Evolutionary conservation across 2,113 vertebrate species (phyloP), one percentile per base, ranked within the genome.

Genomic region (Tretioscincus oriximinensis): DNA sequence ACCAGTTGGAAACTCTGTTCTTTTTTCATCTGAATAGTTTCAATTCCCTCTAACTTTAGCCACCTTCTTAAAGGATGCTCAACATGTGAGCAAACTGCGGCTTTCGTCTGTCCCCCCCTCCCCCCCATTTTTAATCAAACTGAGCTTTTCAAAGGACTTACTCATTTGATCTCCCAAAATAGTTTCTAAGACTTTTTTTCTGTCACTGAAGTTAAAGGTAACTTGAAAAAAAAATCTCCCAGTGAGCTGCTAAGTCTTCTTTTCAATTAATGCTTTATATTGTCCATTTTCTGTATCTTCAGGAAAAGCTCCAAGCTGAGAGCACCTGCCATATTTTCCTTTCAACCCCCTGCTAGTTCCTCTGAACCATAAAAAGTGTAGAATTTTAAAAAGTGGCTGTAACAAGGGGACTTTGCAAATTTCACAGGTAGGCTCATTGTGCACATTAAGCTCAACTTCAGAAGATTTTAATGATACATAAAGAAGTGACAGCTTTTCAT

Each of bases 111-210:
- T n/a, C n/a, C n/a, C n/a, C 89, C 91, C 91, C 69, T 18, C 18
- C 14, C 35, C 16, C 64, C 67, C 91, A 35, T 81, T 91, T 81
- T 76, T 89, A 92, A 94, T 92, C 88, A 92, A 87, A 78, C 85
- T 90, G 81, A 91, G 85, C 86, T 90, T 89, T 95, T 95, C 89
- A 92, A 94, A 94, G 87, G 63, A 64, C 82, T 83, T 76, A 80
- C 67, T 91, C 72, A 80, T 81, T 92, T 92, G 83, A 92, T 93
- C 77, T 91, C 83, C 89, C 88, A 90, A 93, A 93, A 90, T 90
- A 93, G 75, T 89, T 92, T 91, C 86, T 90, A 84, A 93, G 87
- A 86, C 71, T 88, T 88, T 90, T 83, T 90, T 83, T 75, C 31
- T 67, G 60, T 73, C 86, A 87, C 28, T 74, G 65, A 89, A 89